Conservation (phyloP, 2,888 invertebrate genomes). For the Drosophila stalkeri region DNA sequence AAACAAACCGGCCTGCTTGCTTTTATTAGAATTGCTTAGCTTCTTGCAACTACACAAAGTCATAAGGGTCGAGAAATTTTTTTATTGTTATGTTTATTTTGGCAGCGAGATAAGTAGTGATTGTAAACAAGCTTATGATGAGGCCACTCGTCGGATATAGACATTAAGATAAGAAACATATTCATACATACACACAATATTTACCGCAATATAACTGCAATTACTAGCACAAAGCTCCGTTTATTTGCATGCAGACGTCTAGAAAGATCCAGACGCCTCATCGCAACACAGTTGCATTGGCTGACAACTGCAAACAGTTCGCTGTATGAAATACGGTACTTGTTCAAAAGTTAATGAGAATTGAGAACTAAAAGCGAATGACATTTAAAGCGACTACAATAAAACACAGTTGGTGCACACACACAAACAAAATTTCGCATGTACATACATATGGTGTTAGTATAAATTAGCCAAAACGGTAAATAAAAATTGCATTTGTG, state of each 20-base stretch:
- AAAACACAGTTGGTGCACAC: constrained; percentile 11
- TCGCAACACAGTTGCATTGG: constrained; percentile 13
- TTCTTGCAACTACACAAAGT: constrained; percentile 35
- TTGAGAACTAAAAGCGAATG: constrained; percentile 29
- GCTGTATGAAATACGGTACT: constrained; percentile 29
- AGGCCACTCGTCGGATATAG: constrained; percentile 29
- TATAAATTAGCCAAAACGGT: constrained; percentile 7
- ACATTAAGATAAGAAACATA: constrained; percentile 38
- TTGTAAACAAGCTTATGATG: constrained; percentile 44
- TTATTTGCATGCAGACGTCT: constrained; percentile 25
- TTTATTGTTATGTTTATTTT: constrained; percentile 41
- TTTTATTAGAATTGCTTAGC: constrained; percentile 15
- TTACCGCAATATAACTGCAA: constrained; percentile 46
- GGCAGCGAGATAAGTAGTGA: constrained; percentile 45
- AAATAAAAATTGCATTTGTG: constrained; percentile 10
- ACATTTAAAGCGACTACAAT: constrained; percentile 19
- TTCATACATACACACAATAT: constrained; percentile 27
- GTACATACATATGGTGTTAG: neutral
- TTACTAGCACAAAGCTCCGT: constrained; percentile 16
- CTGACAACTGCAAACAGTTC: constrained; percentile 11
- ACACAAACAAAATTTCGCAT: neutral
- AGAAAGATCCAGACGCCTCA: constrained; percentile 41
- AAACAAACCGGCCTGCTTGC: constrained; percentile 35
- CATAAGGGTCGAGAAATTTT: constrained; percentile 25
- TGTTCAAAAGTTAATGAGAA: constrained; percentile 22